Conservation (phyloP, 2,888 invertebrate genomes). For the Acheta domesticus region DNA sequence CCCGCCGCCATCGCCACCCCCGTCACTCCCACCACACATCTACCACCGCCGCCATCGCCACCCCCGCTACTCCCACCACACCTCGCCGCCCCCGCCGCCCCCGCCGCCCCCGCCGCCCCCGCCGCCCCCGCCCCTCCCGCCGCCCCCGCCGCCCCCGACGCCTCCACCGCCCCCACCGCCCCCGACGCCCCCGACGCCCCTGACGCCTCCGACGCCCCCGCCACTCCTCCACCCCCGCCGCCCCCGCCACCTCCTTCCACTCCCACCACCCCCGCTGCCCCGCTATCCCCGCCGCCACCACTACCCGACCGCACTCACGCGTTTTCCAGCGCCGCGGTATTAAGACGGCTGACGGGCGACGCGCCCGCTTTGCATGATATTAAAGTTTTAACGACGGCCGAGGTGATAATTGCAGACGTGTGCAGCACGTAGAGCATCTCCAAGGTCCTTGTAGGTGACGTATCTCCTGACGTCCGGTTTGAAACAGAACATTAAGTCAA, state of each 20-base stretch:
- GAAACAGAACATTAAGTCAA: too few relatives aligned
- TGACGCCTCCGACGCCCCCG: neutral
- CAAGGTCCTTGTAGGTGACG: too few relatives aligned
- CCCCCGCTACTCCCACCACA: neutral
- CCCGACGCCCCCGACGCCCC: neutral
- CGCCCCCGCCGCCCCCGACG: neutral
- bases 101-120: neutral
- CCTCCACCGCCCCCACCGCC: neutral
- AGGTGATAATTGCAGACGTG: constrained; percentile 9
- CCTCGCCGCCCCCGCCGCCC: neutral
- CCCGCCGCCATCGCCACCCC: neutral
- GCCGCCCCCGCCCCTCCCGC: neutral
- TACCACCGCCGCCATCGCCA: neutral
- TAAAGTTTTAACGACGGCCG: neutral
- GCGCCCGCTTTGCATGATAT: neutral
- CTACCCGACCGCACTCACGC: neutral
- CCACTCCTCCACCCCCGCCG: neutral
- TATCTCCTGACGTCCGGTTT: too few relatives aligned
- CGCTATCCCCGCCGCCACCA: neutral
- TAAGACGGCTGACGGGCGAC: neutral
- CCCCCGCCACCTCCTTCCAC: neutral
- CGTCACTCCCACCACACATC: neutral
- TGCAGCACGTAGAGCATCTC: neutral
- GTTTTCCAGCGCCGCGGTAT: neutral
- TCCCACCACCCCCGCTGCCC: neutral